Base-by-base conservation (phyloP, 2,797 vertebrate species). In the Momotus momota region DNA sequence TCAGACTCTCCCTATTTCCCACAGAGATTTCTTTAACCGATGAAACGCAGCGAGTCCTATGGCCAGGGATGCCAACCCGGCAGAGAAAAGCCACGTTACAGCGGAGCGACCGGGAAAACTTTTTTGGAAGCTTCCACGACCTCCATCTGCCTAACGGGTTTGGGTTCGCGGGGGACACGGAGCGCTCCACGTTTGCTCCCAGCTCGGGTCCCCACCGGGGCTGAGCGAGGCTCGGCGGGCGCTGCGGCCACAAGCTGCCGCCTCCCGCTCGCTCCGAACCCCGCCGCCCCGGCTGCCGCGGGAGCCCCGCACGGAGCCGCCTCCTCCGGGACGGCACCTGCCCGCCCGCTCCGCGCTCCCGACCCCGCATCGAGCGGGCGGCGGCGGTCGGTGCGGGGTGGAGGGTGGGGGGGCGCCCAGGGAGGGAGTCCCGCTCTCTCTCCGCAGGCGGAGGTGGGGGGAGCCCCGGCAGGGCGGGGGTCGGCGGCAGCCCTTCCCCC, bases 1-100 rank as follows among this genome's bases (percentile, higher is more conserved):
- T 4, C 52, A 3, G 49, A 7, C 79, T 85, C 86, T 86, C 71
- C 82, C 75, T 6, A 3, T 0, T 7, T 73, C 85, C 33, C 80
- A 0, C 86, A 0, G 64, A 0, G 31, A 2, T 25, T 20, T 4
- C 64, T 17, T 0, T 5, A 52, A 15, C 57, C 0, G 20, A 13
- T 8, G 40, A 33, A 33, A 26, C 33, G 0, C 12, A 27, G 80
- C 54, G 1, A 27, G 31, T 27, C 41, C 49, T 9, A 2, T 0
- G 20, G 29, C 62, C 87, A 1, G 6, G 18, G 67, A 2, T 10
- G 81, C 54, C 27, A 8, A 8, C 27, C 27, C 26, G 54, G 23
- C 4, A 21, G 18, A 29, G 31, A 4, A 40, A 29, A 29, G 13
- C 71, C 71, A 1, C 1, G 46, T 27, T 4, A 12, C 74, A 22